phyloP scores from a whole-genome alignment of 2,888 invertebrate species.

The Meiosimyza decipiens region DNA sequence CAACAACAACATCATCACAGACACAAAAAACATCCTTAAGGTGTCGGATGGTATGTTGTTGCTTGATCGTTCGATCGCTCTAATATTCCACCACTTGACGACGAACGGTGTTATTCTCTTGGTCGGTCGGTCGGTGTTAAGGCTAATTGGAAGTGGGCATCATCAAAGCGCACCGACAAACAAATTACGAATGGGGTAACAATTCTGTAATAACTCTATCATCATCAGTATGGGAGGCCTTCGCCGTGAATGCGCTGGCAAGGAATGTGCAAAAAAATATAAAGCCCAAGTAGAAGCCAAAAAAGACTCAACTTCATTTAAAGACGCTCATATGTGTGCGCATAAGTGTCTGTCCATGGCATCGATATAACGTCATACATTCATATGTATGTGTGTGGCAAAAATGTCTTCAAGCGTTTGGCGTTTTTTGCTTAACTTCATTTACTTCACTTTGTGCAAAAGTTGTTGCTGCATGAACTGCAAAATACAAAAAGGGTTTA shows the following conservation, averaged over 20 bases:
- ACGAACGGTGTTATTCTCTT: background rate
- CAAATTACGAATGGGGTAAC: conserved; percentile 47
- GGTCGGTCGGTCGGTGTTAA: conserved; percentile 16
- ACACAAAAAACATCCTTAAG: conserved; percentile 12
- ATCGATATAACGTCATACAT: conserved; percentile 1
- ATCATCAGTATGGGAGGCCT: conserved; percentile 67
- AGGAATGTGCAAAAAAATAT: background rate
- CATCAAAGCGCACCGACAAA: conserved; percentile 46
- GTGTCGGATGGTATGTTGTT: conserved; percentile 2
- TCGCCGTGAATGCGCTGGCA: conserved; percentile 2
- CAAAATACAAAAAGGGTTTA: background rate
- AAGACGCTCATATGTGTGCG: background rate
- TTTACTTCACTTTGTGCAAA: background rate
- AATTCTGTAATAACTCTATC: conserved; percentile 67
- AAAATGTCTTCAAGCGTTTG: conserved; percentile 18
- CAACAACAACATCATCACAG: no score
- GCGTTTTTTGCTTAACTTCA: conserved; percentile 1
- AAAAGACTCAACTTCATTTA: no score
- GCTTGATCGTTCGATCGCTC: conserved; percentile 11
- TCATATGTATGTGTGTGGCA: background rate
- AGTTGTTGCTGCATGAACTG: background rate
- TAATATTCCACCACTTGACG: conserved; percentile 2
- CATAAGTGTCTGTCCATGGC: background rate
- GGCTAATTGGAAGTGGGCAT: conserved; percentile 32
- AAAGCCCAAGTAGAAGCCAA: no score